Percentiles rank a stretch among this genome's conserved stretches.
Conservation (phyloP, 2,113 vertebrate species). For the human region DNA sequence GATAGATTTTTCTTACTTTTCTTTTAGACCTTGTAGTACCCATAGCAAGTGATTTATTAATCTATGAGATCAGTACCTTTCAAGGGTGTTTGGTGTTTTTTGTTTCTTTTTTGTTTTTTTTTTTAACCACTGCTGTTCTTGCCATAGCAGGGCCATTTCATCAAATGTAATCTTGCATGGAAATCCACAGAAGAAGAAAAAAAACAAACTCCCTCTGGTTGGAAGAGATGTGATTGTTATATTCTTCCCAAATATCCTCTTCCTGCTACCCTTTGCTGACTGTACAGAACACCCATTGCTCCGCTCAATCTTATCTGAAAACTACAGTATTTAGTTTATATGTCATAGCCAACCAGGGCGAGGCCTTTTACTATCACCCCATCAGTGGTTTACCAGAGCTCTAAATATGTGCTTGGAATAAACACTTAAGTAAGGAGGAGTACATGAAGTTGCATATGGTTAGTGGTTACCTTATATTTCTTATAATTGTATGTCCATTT, state of each 20-base stretch:
- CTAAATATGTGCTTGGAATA: background rate
- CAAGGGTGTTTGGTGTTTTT: background rate
- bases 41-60: background rate
- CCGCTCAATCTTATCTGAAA: background rate
- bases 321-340: background rate
- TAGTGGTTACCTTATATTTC: conserved; percentile 11
- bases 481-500: background rate
- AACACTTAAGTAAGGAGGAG: background rate
- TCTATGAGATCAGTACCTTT: background rate
- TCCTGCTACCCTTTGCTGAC: background rate
- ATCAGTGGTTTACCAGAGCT: background rate
- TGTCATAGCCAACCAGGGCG: background rate
- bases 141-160: background rate
- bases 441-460: background rate
- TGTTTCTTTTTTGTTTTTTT: background rate
- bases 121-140: background rate
- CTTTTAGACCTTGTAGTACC: background rate
- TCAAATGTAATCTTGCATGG: background rate
- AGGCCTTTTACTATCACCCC: conserved; percentile 18
- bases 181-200: background rate
- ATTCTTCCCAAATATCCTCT: background rate
- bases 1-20: background rate
- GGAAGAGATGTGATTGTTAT: background rate
- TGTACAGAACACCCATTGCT: background rate
- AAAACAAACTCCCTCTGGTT: background rate